Evolutionary conservation across 2,797 vertebrate genomes (phyloP).

Genomic region (Rhadinocentrus ornatus): DNA sequence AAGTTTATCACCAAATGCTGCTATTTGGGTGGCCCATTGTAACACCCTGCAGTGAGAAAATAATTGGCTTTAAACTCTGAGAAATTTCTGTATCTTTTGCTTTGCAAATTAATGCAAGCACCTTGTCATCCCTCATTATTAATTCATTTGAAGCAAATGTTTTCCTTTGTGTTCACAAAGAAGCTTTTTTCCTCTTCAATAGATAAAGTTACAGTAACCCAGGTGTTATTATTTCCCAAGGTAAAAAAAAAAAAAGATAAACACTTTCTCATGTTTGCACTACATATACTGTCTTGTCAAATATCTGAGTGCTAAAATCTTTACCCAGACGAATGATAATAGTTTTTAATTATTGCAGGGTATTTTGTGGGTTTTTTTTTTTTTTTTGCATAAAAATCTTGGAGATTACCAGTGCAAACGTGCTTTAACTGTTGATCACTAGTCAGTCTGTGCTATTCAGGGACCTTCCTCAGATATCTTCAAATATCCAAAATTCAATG

Average conservation of each 20-base stretch:
- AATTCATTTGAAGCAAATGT: slow-evolving; percentile 81
- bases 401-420: slow-evolving; percentile 46
- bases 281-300: slow-evolving; percentile 10
- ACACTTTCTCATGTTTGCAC: slow-evolving; percentile 31
- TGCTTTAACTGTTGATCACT: slow-evolving; percentile 44
- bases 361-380: no score
- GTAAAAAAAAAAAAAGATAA: slow-evolving; percentile 18
- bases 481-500: slow-evolving; percentile 39
- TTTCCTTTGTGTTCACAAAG: slow-evolving; percentile 60
- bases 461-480: slow-evolving; percentile 36
- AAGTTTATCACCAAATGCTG: slow-evolving; percentile 53
- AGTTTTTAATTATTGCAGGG: slow-evolving; percentile 47
- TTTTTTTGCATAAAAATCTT: slow-evolving; percentile 63
- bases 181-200: slow-evolving; percentile 49
- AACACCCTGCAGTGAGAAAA: slow-evolving; percentile 62
- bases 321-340: slow-evolving; percentile 32
- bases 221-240: slow-evolving; percentile 50
- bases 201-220: slow-evolving; percentile 45
- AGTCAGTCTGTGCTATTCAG: slow-evolving; percentile 50
- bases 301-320: slow-evolving; percentile 32
- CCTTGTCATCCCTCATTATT: slow-evolving; percentile 77
- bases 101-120: slow-evolving; percentile 77
- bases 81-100: slow-evolving; percentile 63
- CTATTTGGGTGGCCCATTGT: slow-evolving; percentile 64
- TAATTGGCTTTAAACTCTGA: slow-evolving; percentile 59